Evolutionary conservation across 1,140 invertebrate genomes (phyloP), one percentile per base, ranked within the genome.

Genomic region (Pinna nobilis): DNA sequence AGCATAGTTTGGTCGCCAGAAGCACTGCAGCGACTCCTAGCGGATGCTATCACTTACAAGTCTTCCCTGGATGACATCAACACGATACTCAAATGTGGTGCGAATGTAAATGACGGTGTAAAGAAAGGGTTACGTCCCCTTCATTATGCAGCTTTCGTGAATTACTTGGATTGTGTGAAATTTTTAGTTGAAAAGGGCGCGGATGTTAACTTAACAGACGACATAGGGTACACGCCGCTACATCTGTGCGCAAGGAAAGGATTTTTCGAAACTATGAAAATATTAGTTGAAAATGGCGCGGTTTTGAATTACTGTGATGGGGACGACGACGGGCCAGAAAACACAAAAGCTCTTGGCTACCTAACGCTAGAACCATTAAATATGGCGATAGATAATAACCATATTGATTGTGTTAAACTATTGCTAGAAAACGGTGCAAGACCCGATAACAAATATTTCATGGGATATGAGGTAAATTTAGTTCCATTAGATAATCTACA

Each of bases 71-170:
- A 96, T 80, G 96, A 97, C 80, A 94, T 98, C 30, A 50, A 69
- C 33, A 55, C 80, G 6, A 76, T 86, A 13, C 50, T 87, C 7
- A 68, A 65, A 53, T 82, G 80, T 63, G 86, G 86, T 3, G 82
- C 65, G 3, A 68, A 86, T 35, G 81, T 86, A 9, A 91, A 91
- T 70, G 88, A 87, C 37, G 81, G 88, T 13, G 90, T 92, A 3
- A 90, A 86, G 70, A 80, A 83, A 88, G 96, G 95, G 7, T 89
- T 97, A 32, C 92, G 93, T 55, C 95, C 96, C 0, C 88, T 98
- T n/a, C 96, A 97, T 87, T 98, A 97, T 87, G 96, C 96, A 0
- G 94, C 96, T 53, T 97, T 95, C 93, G 94, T 95, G 82, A 89
- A 92, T 15, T 94, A 97, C 87, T 90, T 92, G 37, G 95, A 96